phyloP scores from a whole-genome alignment of 2,113 vertebrate species.

The Rana temporaria region DNA sequence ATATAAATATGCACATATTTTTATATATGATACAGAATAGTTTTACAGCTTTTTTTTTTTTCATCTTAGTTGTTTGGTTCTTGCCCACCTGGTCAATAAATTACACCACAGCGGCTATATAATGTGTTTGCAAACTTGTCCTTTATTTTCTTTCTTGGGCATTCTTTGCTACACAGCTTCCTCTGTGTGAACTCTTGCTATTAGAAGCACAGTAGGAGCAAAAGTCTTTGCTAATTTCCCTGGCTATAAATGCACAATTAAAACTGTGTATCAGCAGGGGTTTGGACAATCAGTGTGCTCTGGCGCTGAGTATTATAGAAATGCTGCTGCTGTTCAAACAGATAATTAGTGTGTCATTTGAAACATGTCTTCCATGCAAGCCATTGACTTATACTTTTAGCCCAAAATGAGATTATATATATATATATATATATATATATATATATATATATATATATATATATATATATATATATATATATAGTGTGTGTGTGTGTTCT shows the following conservation, averaged over 20 bases:
- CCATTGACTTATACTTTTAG: too few species aligned
- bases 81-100: not conserved
- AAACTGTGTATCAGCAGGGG: constrained; percentile 69
- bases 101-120: not conserved
- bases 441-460: too few species aligned
- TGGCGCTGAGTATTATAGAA: constrained; percentile 66
- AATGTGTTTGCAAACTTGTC: constrained; percentile 23
- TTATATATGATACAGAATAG: too few species aligned
- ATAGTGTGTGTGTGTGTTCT: too few species aligned
- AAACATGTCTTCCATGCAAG: constrained; percentile 59
- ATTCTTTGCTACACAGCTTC: constrained; percentile 53
- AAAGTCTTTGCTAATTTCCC: constrained; percentile 68
- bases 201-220: constrained; percentile 67
- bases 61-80: not conserved
- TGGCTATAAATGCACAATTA: constrained; percentile 70
- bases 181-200: constrained; percentile 61
- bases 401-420: too few species aligned
- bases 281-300: constrained; percentile 68
- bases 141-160: constrained; percentile 21
- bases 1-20: too few species aligned
- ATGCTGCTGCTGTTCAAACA: constrained; percentile 74
- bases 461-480: too few species aligned
- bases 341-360: constrained; percentile 71
- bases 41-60: too few species aligned
- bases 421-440: too few species aligned